These are phyloP conservation scores for Heterodera filipjevi DNA, from an alignment of 2,888 invertebrate species.

Conservation along the genomic window DNA sequence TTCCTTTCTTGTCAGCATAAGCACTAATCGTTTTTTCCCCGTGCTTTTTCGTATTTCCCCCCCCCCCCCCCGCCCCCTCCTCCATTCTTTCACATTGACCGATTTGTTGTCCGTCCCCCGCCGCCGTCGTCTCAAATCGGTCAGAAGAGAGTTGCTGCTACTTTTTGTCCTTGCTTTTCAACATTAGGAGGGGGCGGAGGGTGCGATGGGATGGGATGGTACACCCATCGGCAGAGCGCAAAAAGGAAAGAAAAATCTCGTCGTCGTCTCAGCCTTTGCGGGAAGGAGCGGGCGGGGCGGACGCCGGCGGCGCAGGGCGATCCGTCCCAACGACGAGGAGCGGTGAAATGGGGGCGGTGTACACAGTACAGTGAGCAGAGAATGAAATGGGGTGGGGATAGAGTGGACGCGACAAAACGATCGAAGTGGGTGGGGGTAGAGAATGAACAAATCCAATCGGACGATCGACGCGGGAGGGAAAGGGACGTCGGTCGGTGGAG, in stretches of 20 bases:
- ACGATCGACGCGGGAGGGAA: neutral
- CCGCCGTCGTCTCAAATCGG: neutral
- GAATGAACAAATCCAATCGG: neutral
- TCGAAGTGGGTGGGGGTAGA: neutral
- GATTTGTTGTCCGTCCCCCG: neutral
- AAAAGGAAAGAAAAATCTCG: neutral
- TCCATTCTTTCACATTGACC: neutral
- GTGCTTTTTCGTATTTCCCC: neutral
- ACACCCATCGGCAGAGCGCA: neutral
- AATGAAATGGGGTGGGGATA: neutral
- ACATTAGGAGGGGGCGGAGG: neutral
- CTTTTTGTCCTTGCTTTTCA: constrained; percentile 1
- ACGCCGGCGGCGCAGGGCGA: neutral
- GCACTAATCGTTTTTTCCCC: neutral
- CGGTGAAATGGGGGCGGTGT: neutral
- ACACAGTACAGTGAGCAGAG: constrained; percentile 4
- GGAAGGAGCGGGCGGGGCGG: neutral
- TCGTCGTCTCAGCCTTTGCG: neutral
- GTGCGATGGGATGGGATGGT: constrained; percentile 5
- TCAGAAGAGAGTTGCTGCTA: neutral
- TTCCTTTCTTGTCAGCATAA: neutral
- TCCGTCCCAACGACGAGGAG: neutral
- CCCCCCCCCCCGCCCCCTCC: neutral
- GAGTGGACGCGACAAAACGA: constrained; percentile 6
- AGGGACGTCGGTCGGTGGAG: neutral